Evolutionary conservation across 2,888 invertebrate species (phyloP).

Genomic region (Drosophila austrosaltans): DNA sequence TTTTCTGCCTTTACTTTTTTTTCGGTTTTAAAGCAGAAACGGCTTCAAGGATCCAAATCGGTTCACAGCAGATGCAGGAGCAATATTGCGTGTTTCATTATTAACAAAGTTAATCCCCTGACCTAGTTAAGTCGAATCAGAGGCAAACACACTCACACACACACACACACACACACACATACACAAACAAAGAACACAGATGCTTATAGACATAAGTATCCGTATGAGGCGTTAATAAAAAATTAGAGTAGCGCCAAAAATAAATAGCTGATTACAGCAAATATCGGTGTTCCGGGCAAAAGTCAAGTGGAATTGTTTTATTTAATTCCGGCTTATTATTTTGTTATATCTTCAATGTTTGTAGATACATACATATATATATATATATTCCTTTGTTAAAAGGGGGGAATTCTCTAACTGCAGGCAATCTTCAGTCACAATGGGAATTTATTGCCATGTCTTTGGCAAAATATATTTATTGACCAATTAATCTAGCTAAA

Average conservation of each 20-base stretch:
- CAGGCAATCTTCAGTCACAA: background rate
- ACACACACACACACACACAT: conserved; percentile 15
- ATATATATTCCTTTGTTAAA: background rate
- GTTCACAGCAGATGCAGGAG: conserved; percentile 56
- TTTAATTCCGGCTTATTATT: conserved; percentile 45
- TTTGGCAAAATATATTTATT: conserved; percentile 2
- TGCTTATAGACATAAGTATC: conserved; percentile 35
- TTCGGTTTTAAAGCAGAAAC: conserved; percentile 54
- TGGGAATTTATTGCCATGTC: conserved; percentile 6
- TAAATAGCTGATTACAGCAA: conserved; percentile 55
- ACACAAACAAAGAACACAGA: conserved; percentile 22
- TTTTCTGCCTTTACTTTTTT: conserved; percentile 34
- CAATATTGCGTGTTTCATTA: conserved; percentile 70
- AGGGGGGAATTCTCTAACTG: background rate
- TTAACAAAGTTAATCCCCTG: conserved; percentile 74
- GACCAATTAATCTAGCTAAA: conserved; percentile 8
- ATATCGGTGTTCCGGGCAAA: conserved; percentile 37
- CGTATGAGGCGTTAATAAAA: conserved; percentile 58
- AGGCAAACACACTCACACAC: conserved; percentile 27
- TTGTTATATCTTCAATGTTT: conserved; percentile 11
- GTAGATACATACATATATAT: background rate
- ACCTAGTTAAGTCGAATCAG: conserved; percentile 63
- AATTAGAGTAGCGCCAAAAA: conserved; percentile 48
- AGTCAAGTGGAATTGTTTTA: conserved; percentile 52
- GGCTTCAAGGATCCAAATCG: conserved; percentile 49